phyloP scores from a whole-genome alignment of 2,113 vertebrate genomes.

The Gymnocephalus cernua region DNA sequence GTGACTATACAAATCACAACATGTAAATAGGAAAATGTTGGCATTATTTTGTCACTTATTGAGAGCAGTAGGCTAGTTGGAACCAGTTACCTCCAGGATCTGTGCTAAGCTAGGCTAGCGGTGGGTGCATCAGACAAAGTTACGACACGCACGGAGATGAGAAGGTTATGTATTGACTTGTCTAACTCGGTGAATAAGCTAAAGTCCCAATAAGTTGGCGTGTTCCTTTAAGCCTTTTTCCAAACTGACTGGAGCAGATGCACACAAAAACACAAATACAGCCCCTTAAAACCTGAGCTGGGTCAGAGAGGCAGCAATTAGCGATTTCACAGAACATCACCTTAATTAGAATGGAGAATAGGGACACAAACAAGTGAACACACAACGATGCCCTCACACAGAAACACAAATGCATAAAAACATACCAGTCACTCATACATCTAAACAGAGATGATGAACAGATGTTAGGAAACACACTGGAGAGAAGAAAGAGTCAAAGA shows the following conservation, averaged over 20 bases:
- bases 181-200: too few species aligned
- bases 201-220: too few species aligned
- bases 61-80: too few species aligned
- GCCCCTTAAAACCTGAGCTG: slow-evolving; percentile 18
- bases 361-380: slow-evolving; percentile 38
- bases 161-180: too few species aligned
- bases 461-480: slow-evolving; percentile 30
- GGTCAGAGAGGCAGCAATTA: slow-evolving; percentile 65
- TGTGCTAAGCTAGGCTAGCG: too few species aligned
- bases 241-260: slow-evolving; percentile 20
- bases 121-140: too few species aligned
- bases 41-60: too few species aligned
- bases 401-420: background rate
- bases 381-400: slow-evolving; percentile 6
- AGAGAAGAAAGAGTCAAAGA: slow-evolving; percentile 21
- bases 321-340: slow-evolving; percentile 61
- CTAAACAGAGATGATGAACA: slow-evolving; percentile 19
- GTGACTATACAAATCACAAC: too few species aligned
- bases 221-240: background rate
- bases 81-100: too few species aligned
- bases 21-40: too few species aligned
- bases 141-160: too few species aligned
- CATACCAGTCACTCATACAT: slow-evolving; percentile 11
- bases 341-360: slow-evolving; percentile 64
- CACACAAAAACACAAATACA: background rate